Evolutionary conservation across 2,797 vertebrate species (phyloP).

Genomic region (Acomys russatus): DNA sequence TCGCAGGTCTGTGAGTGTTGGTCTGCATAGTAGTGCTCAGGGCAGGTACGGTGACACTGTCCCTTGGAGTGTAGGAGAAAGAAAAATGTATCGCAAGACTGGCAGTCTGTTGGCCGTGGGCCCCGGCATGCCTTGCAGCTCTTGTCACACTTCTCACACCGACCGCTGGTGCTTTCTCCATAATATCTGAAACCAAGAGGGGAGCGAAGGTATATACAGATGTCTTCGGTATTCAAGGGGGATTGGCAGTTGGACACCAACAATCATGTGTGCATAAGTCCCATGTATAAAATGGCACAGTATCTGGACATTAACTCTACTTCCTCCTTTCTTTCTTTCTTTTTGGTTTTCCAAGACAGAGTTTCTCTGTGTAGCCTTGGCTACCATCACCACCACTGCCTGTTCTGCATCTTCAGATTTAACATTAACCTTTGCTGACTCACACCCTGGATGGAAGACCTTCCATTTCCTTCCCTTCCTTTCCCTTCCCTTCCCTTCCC

Average conservation of each 20-base stretch:
- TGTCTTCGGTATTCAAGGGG: background rate
- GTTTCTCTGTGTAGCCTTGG: no score
- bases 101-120: slow-evolving; percentile 88
- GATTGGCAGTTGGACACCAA: background rate
- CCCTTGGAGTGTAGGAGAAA: slow-evolving; percentile 91
- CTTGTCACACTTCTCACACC: slow-evolving; percentile 93
- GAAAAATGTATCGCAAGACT: slow-evolving; percentile 91
- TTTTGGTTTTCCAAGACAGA: no score
- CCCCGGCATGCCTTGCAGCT: slow-evolving; percentile 92
- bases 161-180: slow-evolving; percentile 84
- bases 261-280: background rate
- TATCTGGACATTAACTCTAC: background rate
- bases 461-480: no score
- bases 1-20: slow-evolving; percentile 89
- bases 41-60: slow-evolving; percentile 92
- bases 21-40: slow-evolving; percentile 90
- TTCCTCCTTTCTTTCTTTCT: background rate
- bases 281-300: background rate
- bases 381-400: background rate
- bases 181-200: slow-evolving; percentile 87
- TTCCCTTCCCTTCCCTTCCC: fast-evolving
- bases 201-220: background rate
- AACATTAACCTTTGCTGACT: background rate
- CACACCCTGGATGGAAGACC: background rate
- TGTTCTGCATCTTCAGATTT: slow-evolving; percentile 1